phyloP scores from a whole-genome alignment of 2,113 vertebrate genomes.

The Dryoscopus gambensis region DNA sequence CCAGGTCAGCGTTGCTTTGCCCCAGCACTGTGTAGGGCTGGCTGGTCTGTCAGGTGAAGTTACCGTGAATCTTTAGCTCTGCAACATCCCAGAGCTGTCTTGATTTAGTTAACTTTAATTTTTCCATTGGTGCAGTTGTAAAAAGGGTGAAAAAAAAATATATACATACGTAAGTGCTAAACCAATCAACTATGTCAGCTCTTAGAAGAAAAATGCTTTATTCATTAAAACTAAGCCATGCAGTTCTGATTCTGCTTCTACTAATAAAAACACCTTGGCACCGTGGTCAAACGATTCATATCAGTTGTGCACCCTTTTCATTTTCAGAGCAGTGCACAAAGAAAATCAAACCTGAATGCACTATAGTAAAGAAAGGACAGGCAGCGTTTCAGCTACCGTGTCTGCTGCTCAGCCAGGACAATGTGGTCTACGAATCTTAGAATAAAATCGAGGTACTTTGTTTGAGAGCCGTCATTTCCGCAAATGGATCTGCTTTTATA shows the following conservation, averaged over 20 bases:
- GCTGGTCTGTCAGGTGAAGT: background rate
- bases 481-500: background rate
- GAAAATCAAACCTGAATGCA: background rate
- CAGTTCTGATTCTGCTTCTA: background rate
- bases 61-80: background rate
- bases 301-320: background rate
- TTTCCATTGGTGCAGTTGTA: background rate
- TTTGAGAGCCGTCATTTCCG: background rate
- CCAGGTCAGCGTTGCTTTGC: background rate
- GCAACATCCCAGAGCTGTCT: background rate
- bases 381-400: fast-evolving
- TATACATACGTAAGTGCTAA: background rate
- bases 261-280: background rate
- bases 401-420: background rate
- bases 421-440: background rate
- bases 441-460: background rate
- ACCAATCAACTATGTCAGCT: background rate
- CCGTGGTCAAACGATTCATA: fast-evolving
- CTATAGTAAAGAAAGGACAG: background rate
- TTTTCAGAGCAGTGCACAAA: background rate
- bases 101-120: background rate
- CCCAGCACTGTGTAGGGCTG: background rate
- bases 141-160: background rate
- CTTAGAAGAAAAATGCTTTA: background rate
- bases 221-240: background rate